These are phyloP conservation scores for Colistium nudipinnis DNA, from an alignment of 2,113 vertebrate genomes.

Conservation along the genomic window DNA sequence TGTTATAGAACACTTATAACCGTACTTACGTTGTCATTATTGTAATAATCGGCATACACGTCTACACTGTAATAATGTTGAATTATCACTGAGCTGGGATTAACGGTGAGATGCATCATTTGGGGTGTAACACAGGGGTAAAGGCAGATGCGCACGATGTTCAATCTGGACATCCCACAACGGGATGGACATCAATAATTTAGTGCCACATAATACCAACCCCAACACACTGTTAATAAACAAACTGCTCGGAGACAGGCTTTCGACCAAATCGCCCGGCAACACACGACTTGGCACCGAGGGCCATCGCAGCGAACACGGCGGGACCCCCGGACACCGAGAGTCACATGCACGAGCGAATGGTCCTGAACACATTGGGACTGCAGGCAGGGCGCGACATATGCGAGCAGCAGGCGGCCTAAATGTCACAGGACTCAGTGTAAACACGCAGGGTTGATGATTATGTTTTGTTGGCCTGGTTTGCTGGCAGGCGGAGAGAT, in stretches of 20 bases:
- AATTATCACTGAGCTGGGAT: background rate
- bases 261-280: too few relatives aligned
- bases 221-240: constrained; percentile 9
- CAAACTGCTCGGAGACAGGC: background rate
- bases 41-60: background rate
- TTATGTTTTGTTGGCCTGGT: constrained; percentile 35
- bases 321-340: constrained; percentile 29
- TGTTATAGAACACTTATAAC: background rate
- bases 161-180: constrained; percentile 53
- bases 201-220: constrained; percentile 26
- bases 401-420: background rate
- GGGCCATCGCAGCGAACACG: too few relatives aligned
- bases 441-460: background rate
- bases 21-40: background rate
- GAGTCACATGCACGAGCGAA: too few relatives aligned
- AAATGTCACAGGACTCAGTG: background rate
- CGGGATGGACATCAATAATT: constrained; percentile 56
- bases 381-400: background rate
- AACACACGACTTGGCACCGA: background rate
- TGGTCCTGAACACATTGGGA: too few relatives aligned
- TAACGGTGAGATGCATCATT: background rate
- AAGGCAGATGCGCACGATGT: constrained; percentile 20
- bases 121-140: constrained; percentile 18
- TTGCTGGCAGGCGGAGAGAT: background rate
- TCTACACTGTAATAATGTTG: background rate